phyloP scores from a whole-genome alignment of 2,113 vertebrate species.

The Geothlypis trichas region DNA sequence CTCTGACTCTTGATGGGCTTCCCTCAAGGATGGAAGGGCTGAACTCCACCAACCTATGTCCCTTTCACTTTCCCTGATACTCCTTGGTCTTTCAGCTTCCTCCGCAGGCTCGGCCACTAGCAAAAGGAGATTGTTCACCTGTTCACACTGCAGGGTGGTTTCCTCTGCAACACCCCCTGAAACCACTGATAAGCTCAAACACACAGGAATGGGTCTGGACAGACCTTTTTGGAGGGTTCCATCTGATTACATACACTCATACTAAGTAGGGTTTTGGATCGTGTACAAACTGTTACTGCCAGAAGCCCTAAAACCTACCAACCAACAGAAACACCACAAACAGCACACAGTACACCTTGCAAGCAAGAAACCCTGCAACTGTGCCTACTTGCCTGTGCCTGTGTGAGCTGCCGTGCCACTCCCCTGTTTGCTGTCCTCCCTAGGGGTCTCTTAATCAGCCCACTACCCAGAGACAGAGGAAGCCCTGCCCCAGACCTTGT shows the following conservation, averaged over 20 bases:
- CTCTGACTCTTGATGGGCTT: not conserved
- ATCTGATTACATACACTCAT: not conserved
- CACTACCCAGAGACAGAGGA: not conserved
- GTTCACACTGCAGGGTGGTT: not conserved
- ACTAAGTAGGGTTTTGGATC: not conserved
- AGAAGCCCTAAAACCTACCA: not conserved
- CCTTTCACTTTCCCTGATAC: not conserved
- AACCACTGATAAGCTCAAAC: not conserved
- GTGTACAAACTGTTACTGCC: not conserved
- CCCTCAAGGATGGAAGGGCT: not conserved
- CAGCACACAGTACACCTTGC: not conserved
- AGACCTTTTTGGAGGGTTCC: not conserved
- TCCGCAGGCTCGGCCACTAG: not conserved
- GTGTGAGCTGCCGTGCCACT: not conserved
- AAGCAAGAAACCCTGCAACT: not conserved
- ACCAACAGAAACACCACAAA: not conserved
- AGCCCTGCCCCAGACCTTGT: not conserved
- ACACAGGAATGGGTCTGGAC: not conserved
- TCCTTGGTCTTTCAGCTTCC: not conserved
- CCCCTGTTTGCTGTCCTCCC: not conserved
- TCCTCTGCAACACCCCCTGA: not conserved
- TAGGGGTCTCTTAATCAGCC: not conserved
- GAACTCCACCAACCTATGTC: not conserved
- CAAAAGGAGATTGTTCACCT: not conserved
- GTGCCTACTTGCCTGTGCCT: not conserved